Conservation (phyloP, 2,888 invertebrate genomes). For the Itoplectis maculator region DNA sequence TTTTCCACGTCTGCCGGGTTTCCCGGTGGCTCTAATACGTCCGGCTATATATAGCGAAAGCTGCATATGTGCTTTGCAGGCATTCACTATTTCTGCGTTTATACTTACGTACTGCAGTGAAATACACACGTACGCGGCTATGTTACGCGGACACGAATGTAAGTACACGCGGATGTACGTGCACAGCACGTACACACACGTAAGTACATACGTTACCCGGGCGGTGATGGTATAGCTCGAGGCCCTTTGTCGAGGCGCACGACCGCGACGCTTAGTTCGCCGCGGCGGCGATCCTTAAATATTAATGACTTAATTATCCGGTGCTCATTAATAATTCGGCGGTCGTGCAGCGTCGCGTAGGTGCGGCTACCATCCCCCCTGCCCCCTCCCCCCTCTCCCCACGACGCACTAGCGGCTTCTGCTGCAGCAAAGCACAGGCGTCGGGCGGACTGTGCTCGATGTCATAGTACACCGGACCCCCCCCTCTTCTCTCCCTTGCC, state of each 20-base stretch:
- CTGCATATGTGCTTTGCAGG: conserved; percentile 14
- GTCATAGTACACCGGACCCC: conserved; percentile 48
- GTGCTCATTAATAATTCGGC: conserved; percentile 79
- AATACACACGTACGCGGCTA: not conserved
- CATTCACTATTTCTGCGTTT: conserved; percentile 26
- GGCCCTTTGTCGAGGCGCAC: conserved; percentile 69
- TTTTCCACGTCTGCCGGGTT: not conserved
- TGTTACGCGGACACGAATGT: not conserved
- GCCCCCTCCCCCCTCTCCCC: conserved; percentile 20
- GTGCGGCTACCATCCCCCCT: conserved; percentile 59
- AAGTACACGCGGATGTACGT: not conserved
- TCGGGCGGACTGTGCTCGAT: conserved; percentile 29
- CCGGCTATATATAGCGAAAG: not conserved
- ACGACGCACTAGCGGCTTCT: conserved; percentile 32
- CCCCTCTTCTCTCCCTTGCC: conserved; percentile 51
- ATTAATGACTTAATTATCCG: conserved; percentile 82
- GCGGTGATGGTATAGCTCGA: conserved; percentile 21
- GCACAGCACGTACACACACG: conserved; percentile 15
- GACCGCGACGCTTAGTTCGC: conserved; percentile 71
- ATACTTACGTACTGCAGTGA: conserved; percentile 26
- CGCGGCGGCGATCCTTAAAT: conserved; percentile 77
- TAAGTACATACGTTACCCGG: conserved; percentile 4
- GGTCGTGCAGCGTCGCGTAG: conserved; percentile 72
- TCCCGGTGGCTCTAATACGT: not conserved
- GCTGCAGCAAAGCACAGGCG: conserved; percentile 22